Evolutionary conservation across 2,113 vertebrate genomes (phyloP).

Genomic region (Pseudorectes ferrugineus): DNA sequence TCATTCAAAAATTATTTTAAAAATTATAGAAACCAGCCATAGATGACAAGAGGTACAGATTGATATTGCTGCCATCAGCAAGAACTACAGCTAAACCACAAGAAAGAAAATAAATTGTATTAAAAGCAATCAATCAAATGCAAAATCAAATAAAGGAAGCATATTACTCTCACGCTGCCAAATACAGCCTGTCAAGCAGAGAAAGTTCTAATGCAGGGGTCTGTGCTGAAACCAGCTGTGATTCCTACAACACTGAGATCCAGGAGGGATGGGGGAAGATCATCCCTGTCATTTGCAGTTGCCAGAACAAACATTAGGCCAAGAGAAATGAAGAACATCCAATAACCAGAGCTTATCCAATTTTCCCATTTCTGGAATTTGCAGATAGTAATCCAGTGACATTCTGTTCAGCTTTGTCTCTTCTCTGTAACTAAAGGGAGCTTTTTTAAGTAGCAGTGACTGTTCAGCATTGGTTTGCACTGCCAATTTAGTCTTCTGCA

Average conservation of each 20-base stretch:
- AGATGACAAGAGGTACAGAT: background rate
- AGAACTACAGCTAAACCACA: background rate
- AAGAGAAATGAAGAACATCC: background rate
- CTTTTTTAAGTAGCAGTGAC: background rate
- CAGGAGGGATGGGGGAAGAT: background rate
- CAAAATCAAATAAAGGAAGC: slow-evolving; percentile 9
- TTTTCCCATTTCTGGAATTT: background rate
- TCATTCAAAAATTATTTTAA: background rate
- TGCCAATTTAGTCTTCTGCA: background rate
- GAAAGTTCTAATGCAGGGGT: background rate
- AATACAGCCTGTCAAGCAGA: background rate
- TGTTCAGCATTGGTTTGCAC: background rate
- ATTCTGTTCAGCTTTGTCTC: background rate
- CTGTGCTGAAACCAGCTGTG: background rate
- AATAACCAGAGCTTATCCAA: background rate
- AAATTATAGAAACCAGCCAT: background rate
- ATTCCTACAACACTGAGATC: background rate
- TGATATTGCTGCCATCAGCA: slow-evolving; percentile 13
- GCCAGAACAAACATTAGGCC: background rate
- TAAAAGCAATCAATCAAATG: background rate
- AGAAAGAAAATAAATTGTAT: slow-evolving; percentile 26
- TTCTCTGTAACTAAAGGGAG: background rate
- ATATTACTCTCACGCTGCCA: background rate
- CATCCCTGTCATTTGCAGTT: background rate
- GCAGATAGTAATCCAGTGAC: background rate